Evolutionary conservation across 2,113 vertebrate genomes (phyloP).

Genomic region (Thamnaconus septentrionalis): DNA sequence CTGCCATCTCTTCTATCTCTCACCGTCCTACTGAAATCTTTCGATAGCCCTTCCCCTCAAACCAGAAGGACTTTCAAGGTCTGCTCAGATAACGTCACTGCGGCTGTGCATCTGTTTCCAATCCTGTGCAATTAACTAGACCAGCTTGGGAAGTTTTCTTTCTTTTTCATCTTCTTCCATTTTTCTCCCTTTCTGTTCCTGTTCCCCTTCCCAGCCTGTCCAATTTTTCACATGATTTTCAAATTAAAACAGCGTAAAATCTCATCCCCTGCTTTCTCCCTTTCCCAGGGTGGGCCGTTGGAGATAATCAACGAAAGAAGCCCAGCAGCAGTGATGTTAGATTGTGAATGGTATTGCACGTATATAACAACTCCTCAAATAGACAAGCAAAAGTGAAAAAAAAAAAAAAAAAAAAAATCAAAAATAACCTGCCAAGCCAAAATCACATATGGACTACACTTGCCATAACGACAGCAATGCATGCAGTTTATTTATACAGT

Average conservation of each 20-base stretch:
- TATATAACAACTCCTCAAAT: no score
- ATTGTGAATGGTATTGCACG: no score
- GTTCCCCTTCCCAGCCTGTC: conserved; percentile 18
- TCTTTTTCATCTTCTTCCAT: conserved; percentile 52
- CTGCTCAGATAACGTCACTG: conserved; percentile 73
- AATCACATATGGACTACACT: conserved; percentile 31
- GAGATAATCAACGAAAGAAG: no score
- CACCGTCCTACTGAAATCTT: conserved; percentile 27
- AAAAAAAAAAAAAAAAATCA: conserved; percentile 5
- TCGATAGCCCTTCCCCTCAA: conserved; percentile 50
- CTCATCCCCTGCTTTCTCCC: conserved; percentile 34
- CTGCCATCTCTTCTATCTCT: conserved; percentile 50
- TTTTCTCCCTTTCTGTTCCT: conserved; percentile 35
- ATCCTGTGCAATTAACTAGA: conserved; percentile 74
- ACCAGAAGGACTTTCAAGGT: conserved; percentile 69
- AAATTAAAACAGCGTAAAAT: conserved; percentile 40
- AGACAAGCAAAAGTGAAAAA: background rate
- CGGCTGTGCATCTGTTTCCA: conserved; percentile 75
- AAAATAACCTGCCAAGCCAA: conserved; percentile 25
- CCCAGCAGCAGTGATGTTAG: no score
- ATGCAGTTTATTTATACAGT: conserved; percentile 41
- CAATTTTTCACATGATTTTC: conserved; percentile 38
- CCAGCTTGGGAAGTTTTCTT: conserved; percentile 68
- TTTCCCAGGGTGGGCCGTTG: conserved; percentile 32
- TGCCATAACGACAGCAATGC: conserved; percentile 29